Evolutionary conservation across 2,888 invertebrate species (phyloP), one percentile per base, ranked within the genome.

Genomic region (Epistrophe eligans): DNA sequence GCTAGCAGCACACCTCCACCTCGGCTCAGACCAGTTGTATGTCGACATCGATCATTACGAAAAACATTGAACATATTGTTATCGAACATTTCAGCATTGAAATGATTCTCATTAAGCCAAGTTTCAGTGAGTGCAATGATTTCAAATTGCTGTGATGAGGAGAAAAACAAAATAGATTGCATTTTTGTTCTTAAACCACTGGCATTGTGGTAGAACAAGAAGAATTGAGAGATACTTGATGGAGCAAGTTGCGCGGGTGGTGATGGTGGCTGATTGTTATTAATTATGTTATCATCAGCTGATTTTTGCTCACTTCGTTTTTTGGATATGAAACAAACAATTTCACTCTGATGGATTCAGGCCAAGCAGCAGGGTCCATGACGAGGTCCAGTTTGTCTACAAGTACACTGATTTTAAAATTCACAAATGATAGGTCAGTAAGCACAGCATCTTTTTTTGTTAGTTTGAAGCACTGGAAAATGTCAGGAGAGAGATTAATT

Each of bases 291-390:
- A 13, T 57, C 8, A 9, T 57, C n/a, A 35, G 32, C 57, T 9
- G 35, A n/a, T 32, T n/a, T 10, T 38, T 1, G 35, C n/a, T n/a
- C 4, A 8, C 15, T 9, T 28, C 35, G 32, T 57, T 57, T 57
- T 57, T 57, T 57, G 57, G 32, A 0, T 9, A 57, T 35, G 32
- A 35, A 32, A n/a, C 35, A 28, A 35, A 60, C 13, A 38, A 35
- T 40, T 60, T 60, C 1, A 60, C 60, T 17, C 19, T 17, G 4
- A 40, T 38, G 13, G 13, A 40, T 19, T 60, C 13, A 19, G 38
- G 38, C 60, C 60, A 60, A 13, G 60, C 60, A 40, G 35, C 40
- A 40, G 60, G 60, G 7, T 60, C 19, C 60, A 60, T 60, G 2
- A 60, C 40, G 2, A 60, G 7, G 11, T 11, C 11, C 17, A 38